A percentile compares a stretch with the other conserved stretches of the same genome.
These are phyloP conservation scores for Crepidodera aurea DNA, from an alignment of 2,888 invertebrate species.

Conservation along the genomic window DNA sequence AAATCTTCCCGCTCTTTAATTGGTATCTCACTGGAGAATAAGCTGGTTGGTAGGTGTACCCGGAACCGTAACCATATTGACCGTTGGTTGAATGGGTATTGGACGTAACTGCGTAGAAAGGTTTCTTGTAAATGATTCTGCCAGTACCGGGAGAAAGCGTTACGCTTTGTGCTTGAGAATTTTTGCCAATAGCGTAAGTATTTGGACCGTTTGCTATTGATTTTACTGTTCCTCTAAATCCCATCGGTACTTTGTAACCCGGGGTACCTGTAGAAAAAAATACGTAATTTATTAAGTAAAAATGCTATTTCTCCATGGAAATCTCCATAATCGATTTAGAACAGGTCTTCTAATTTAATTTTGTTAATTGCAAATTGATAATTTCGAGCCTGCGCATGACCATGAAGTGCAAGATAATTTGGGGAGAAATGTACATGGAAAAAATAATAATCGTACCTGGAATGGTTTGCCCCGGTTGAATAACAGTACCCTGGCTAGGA, in stretches of 20 bases:
- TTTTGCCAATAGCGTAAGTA: conserved; percentile 68
- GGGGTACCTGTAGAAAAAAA: conserved; percentile 57
- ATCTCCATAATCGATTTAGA: too few species aligned
- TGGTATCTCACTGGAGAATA: conserved; percentile 53
- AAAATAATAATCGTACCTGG: conserved; percentile 62
- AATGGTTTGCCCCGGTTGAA: conserved; percentile 72
- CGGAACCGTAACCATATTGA: conserved; percentile 54
- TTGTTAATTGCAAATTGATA: too few species aligned
- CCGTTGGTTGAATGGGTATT: conserved; percentile 54
- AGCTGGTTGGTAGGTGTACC: conserved; percentile 55
- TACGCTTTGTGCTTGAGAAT: conserved; percentile 75
- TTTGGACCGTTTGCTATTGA: conserved; percentile 70
- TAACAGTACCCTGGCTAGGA: conserved; percentile 65
- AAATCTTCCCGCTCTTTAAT: conserved; percentile 61
- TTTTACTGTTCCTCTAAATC: conserved; percentile 72
- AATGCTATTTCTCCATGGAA: too few species aligned
- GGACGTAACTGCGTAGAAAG: conserved; percentile 55
- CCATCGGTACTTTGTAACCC: conserved; percentile 69
- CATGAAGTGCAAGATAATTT: too few species aligned
- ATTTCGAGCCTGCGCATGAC: too few species aligned
- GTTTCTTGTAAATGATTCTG: conserved; percentile 54
- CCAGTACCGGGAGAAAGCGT: conserved; percentile 58
- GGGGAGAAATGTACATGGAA: too few species aligned
- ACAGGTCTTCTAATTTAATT: too few species aligned
- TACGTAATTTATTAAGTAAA: too few species aligned